Conservation (phyloP, 2,797 vertebrate species). For the Arrhamphus sclerolepis region DNA sequence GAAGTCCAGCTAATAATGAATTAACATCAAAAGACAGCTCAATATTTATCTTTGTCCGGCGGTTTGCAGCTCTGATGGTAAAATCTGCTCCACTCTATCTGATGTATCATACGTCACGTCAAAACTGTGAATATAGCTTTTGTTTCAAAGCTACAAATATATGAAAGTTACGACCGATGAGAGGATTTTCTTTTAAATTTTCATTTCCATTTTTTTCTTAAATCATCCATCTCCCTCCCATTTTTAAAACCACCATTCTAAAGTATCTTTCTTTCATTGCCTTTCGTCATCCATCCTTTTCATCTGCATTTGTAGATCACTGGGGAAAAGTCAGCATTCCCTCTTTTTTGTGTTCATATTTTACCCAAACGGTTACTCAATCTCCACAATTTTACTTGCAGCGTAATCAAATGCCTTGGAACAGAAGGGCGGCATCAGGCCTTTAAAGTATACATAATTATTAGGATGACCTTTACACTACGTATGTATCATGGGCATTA, state of each 20-base stretch:
- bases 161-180: no score
- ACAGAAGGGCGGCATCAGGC: conserved; percentile 9
- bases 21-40: no score
- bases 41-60: no score
- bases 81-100: no score
- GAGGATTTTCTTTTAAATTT: no score
- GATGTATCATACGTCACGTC: no score
- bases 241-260: not conserved
- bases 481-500: conserved; percentile 7
- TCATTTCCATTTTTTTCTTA: no score
- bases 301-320: conserved; percentile 11
- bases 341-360: conserved; percentile 5
- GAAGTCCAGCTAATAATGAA: no score
- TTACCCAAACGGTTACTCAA: conserved; percentile 21
- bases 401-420: conserved; percentile 25
- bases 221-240: no score
- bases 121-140: no score
- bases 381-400: conserved; percentile 36
- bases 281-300: conserved; percentile 14
- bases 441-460: conserved; percentile 19
- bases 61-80: no score
- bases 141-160: no score
- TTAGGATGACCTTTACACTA: conserved; percentile 29
- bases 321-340: conserved; percentile 10
- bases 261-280: conserved; percentile 13